A percentile compares a stretch with the other conserved stretches of the same genome.
These are phyloP conservation scores for Otus sunia DNA, from an alignment of 2,113 vertebrate genomes.

Conservation along the genomic window DNA sequence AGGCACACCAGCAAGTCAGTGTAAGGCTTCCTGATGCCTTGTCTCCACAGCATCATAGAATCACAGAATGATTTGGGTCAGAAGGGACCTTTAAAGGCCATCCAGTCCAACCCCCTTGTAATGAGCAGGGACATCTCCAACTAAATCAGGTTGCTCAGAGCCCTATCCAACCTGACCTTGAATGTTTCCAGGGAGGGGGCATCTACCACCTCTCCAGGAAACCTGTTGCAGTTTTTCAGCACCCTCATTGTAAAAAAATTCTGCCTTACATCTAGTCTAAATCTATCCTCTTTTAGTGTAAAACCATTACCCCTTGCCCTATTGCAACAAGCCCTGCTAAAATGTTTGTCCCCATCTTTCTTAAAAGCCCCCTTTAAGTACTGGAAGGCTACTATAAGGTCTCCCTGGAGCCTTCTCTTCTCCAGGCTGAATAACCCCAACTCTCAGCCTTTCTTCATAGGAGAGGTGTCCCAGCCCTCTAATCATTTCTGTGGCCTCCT, in stretches of 20 bases:
- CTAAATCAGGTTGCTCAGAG: background rate
- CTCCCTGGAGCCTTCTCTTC: background rate
- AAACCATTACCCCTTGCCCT: background rate
- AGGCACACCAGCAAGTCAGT: background rate
- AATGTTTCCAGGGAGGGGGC: background rate
- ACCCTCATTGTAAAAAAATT: background rate
- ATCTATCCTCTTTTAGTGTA: background rate
- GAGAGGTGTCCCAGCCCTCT: background rate
- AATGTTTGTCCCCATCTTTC: background rate
- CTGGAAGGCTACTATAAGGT: background rate
- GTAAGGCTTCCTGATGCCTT: background rate
- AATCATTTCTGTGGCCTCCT: background rate
- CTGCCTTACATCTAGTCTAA: background rate
- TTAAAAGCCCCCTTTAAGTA: background rate
- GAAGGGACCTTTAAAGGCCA: background rate
- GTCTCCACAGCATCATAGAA: background rate
- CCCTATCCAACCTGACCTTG: background rate
- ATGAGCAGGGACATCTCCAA: background rate
- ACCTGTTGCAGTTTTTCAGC: background rate
- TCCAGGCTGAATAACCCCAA: background rate
- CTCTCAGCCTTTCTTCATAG: background rate
- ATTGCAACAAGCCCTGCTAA: background rate
- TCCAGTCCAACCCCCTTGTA: background rate
- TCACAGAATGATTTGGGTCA: background rate
- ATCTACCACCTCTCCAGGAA: background rate